phyloP scores from a whole-genome alignment of 2,797 vertebrate genomes.

The Catharus ustulatus region DNA sequence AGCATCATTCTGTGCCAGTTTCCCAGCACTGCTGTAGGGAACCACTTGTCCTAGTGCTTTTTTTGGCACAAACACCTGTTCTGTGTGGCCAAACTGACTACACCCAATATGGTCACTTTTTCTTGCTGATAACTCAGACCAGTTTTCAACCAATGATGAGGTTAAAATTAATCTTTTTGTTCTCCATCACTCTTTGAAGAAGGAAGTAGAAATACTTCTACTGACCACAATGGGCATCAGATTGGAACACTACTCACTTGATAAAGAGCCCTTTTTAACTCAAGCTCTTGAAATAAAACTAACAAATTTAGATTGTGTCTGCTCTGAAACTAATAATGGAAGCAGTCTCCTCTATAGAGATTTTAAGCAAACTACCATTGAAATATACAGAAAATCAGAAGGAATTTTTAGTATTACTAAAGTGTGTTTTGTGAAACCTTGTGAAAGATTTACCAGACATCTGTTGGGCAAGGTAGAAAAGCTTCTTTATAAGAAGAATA shows the following conservation, averaged over 20 bases:
- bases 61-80: constrained; percentile 48
- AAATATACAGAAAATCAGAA: not conserved
- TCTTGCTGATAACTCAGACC: not conserved
- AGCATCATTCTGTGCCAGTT: not conserved
- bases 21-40: not conserved
- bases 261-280: not conserved
- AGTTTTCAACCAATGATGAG: not conserved
- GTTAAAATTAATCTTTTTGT: not conserved
- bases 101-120: not conserved
- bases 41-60: constrained; percentile 30
- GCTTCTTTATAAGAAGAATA: not conserved
- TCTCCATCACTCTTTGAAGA: not conserved
- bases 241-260: not conserved
- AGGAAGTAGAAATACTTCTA: not conserved
- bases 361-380: not conserved
- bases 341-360: not conserved
- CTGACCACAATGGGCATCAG: not conserved
- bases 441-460: not conserved
- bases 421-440: not conserved
- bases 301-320: not conserved
- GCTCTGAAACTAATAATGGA: not conserved
- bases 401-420: not conserved
- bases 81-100: not conserved
- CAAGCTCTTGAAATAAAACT: not conserved
- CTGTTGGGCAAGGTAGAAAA: not conserved